These are phyloP conservation scores for Dinoponera quadriceps DNA, from an alignment of 1,140 invertebrate genomes.

Conservation along the genomic window DNA sequence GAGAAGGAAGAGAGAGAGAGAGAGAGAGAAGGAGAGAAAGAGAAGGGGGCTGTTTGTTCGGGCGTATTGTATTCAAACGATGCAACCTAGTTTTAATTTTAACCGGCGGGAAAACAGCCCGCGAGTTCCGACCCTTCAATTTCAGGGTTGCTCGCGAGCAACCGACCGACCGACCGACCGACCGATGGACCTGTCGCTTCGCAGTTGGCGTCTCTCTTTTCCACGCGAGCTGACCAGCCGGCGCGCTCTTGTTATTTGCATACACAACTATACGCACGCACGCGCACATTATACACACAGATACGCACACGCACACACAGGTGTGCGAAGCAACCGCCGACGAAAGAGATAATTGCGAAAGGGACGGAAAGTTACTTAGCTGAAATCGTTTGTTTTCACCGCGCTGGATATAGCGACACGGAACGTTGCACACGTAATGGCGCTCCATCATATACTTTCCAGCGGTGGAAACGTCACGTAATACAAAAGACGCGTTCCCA, in stretches of 20 bases:
- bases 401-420: conserved; percentile 14
- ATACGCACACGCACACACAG: background rate
- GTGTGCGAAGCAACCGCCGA: conserved; percentile 19
- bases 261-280: conserved; percentile 34
- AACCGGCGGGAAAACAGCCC: conserved; percentile 35
- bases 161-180: conserved; percentile 10
- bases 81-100: conserved; percentile 60
- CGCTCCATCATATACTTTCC: conserved; percentile 44
- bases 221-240: conserved; percentile 30
- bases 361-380: conserved; percentile 56
- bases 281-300: background rate
- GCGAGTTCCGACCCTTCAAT: conserved; percentile 45
- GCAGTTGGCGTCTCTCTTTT: conserved; percentile 42
- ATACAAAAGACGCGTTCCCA: conserved; percentile 21
- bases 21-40: background rate
- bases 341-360: conserved; percentile 60
- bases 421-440: conserved; percentile 47
- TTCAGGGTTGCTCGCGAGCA: conserved; percentile 10
- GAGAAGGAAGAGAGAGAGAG: background rate
- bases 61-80: conserved; percentile 56
- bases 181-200: conserved; percentile 37
- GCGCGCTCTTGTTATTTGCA: conserved; percentile 59
- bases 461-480: conserved; percentile 22
- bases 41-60: conserved; percentile 35
- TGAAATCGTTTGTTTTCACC: conserved; percentile 52